Base-by-base conservation (phyloP, 2,888 invertebrate species). In the Idaea dimidiata region DNA sequence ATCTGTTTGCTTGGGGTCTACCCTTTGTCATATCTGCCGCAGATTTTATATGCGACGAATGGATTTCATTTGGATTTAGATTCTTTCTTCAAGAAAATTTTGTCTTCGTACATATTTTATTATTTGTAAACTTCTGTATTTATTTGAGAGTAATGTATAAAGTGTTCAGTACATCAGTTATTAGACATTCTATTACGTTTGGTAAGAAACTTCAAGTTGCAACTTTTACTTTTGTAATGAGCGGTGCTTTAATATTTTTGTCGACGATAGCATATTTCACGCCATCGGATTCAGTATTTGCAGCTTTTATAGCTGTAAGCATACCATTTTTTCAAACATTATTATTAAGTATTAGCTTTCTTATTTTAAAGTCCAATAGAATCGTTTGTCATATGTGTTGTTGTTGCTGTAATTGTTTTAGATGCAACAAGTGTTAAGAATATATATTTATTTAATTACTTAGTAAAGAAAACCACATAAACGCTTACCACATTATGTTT, bases 1-100 rank as follows among this genome's bases (percentile, higher is more conserved):
- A 58, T 16, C 16, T 58, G 8, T 58, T 58, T 33, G 58, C 58
- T 58, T 58, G 58, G 58, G 58, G 58, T 33, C 33, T 33, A 6
- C 33, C 33, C 7, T 10, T 33, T 33, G 33, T 33, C 1, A 10
- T 33, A 10, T 2, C 33, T 7, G 0, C 16, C 32, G 33, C 43
- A 32, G 58, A 54, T 6, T 17, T 5, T 54, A 4, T 17, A n/a
- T 54, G 16, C 1, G 7, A 16, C 16, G 16, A 17, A 16, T 2
- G 4, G 54, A 16, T 7, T 55, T 43, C 16, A 10, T 55, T 16
- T 8, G 16, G 16, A 16, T 16, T 55, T 55, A 8, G 16, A 16
- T 7, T 17, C 54, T 55, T 16, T 55, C 16, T 55, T 55, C 16
- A 17, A 55, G 16, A 55, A 5, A 55, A 3, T n/a, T 55, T 17